Evolutionary conservation across 2,888 invertebrate species (phyloP), one percentile per base, ranked within the genome.

Genomic region (Pantelozetes paolii): DNA sequence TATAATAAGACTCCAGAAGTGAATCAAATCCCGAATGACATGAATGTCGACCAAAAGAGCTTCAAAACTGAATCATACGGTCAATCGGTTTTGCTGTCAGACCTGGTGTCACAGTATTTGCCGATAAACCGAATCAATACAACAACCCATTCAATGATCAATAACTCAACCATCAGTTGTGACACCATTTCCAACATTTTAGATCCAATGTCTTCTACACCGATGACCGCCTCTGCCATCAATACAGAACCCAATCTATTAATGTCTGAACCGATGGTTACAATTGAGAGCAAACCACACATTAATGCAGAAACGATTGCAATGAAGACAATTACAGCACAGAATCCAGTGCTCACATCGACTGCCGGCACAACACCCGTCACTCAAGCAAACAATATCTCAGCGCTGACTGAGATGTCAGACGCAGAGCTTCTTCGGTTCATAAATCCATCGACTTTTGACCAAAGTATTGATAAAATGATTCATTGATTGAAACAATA

Each of bases 381-480:
- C 9, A 62, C 62, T 62, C 72, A 72, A 45, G 40, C 74, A 5
- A 48, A 26, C 20, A 70, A 72, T 18, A 48, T 64, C 8, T 42
- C 73, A 23, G 36, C 57, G 9, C 86, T 92, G 78, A 89, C 90
- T 13, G 88, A 89, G 79, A 90, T 93, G 89, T 90, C 90, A 77
- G 92, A 92, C 82, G 90, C 89, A 83, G 92, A 93, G 84, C 86
- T 93, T 79, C 87, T 93, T 79, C 91, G 89, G 82, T 91, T 91
- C 83, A 92, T 93, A 79, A 92, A 92, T 85, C 90, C 92, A 71
- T 90, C 89, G 85, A 90, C 91, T 82, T 92, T 93, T 82, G 92
- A 74, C 50, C 54, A 36, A 62, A 62, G 62, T 62, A 62, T 62
- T 30, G 1, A 6, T 30, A 30, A 62, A 13, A 8, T 8, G 36